Base-by-base conservation (phyloP, 2,113 vertebrate species). In the Ceyx margarethae region DNA sequence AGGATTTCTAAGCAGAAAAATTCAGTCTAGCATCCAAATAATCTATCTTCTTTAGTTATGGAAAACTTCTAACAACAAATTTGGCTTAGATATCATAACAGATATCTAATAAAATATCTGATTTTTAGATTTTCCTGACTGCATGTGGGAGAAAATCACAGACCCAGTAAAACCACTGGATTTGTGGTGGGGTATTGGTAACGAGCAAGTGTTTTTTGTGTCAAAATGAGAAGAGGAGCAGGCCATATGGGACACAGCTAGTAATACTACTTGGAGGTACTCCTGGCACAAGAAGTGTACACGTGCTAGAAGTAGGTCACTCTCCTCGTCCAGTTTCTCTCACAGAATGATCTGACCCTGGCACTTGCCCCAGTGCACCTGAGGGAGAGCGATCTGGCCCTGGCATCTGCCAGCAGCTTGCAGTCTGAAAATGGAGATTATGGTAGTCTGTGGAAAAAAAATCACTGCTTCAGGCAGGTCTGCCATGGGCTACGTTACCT, bases 261-360 rank as follows among this genome's bases (percentile, higher is more conserved):
- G 95, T 93, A 77, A 74, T 89, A 94, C 73, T 83, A 90, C 90
- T 92, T 93, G 91, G 92, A 97, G 78, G 76, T 84, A 43, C 62
- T 92, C 92, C 83, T 97, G 96, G 96, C 95, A 87, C 67, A 53
- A 90, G 85, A 91, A 89, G 82, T 69, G 65, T 96, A 71, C 86
- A 92, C 12, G 76, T 90, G 90, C 85, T 96, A 54, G 90, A 97
- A 97, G 97, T 97, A 97, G 98, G 97, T 97, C 97, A 97, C 81
- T 88, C 71, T 93, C 96, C 89, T 93, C 25, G 37, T 96, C 95
- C 89, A 85, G 50, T 91, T 95, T 96, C 93, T 94, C 85, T 77
- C 89, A 87, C 79, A 94, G 81, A 91, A 95, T 95, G 90, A 71
- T 56, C 90, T 93, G 88, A 96, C 94, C 88, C 96, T 97, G 96